These are phyloP conservation scores for Psix sp. DNA, from an alignment of 1,140 invertebrate species.

Conservation along the genomic window DNA sequence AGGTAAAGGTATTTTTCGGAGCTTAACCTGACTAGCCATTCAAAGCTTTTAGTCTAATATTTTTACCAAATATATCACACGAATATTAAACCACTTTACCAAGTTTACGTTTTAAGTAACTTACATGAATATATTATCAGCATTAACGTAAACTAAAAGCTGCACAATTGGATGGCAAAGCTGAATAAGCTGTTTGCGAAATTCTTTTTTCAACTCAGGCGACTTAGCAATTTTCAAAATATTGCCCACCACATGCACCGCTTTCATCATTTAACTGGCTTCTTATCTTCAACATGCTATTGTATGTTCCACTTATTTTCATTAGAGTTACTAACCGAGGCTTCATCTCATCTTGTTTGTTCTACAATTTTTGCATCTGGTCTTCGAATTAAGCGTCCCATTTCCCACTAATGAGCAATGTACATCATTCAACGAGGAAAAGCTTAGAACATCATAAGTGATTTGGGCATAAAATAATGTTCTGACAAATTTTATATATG, in stretches of 20 bases:
- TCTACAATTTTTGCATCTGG: slow-evolving; percentile 7
- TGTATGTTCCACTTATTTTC: slow-evolving; percentile 44
- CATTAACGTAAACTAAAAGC: too few relatives aligned
- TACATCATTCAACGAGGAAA: too few relatives aligned
- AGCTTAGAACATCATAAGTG: too few relatives aligned
- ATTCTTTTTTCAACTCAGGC: slow-evolving; percentile 34
- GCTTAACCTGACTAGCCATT: background rate
- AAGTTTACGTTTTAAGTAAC: too few relatives aligned
- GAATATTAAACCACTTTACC: too few relatives aligned
- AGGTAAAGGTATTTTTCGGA: background rate
- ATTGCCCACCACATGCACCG: slow-evolving; percentile 23
- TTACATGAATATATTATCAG: too few relatives aligned
- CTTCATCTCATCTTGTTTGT: slow-evolving; percentile 37
- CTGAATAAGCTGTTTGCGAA: slow-evolving; percentile 52
- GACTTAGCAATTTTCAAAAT: slow-evolving; percentile 48
- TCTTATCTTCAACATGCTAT: slow-evolving; percentile 31
- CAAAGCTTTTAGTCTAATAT: too few relatives aligned
- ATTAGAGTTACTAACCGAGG: slow-evolving; percentile 44
- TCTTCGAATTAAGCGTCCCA: too few relatives aligned
- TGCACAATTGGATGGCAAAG: slow-evolving; percentile 36
- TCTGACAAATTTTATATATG: too few relatives aligned
- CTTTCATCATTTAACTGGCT: slow-evolving; percentile 51
- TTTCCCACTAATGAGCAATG: too few relatives aligned
- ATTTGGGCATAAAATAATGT: too few relatives aligned
- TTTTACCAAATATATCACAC: too few relatives aligned